These are phyloP conservation scores for Xanthorhoe spadicearia DNA, from an alignment of 2,888 invertebrate genomes.

Conservation along the genomic window DNA sequence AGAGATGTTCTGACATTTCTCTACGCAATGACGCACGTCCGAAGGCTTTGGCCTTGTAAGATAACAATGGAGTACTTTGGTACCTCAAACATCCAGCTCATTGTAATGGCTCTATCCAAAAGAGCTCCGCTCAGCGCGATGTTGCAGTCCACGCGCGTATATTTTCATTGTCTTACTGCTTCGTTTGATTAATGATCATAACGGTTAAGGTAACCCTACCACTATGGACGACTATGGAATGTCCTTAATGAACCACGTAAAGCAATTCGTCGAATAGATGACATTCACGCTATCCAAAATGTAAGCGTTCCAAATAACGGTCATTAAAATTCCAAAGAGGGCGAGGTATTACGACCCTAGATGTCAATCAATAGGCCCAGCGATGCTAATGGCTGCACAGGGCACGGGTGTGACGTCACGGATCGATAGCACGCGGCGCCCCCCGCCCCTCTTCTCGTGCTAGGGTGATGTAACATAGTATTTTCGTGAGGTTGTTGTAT, in stretches of 20 bases:
- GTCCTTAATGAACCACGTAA: constrained; percentile 21
- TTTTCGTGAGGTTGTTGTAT: constrained; percentile 50
- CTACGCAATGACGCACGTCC: constrained; percentile 18
- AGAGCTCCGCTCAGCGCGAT: background rate
- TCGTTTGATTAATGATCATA: background rate
- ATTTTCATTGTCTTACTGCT: background rate
- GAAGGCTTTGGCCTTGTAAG: constrained; percentile 19
- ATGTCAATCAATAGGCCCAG: constrained; percentile 37
- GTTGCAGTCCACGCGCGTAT: background rate
- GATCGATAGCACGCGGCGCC: constrained; percentile 54
- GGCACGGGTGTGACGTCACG: constrained; percentile 60
- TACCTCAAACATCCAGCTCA: background rate
- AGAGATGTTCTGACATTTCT: constrained; percentile 31
- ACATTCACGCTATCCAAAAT: constrained; percentile 28
- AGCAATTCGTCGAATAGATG: constrained; percentile 26
- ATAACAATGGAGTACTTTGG: constrained; percentile 11
- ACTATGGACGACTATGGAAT: constrained; percentile 10
- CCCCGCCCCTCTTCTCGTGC: constrained; percentile 46
- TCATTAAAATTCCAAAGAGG: constrained; percentile 38
- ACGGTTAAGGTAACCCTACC: background rate
- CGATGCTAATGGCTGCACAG: constrained; percentile 35
- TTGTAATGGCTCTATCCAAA: background rate
- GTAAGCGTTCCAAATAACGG: constrained; percentile 31
- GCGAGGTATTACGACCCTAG: constrained; percentile 25
- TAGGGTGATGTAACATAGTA: constrained; percentile 59